phyloP scores from a whole-genome alignment of 2,888 invertebrate species.

The Sesia apiformis region DNA sequence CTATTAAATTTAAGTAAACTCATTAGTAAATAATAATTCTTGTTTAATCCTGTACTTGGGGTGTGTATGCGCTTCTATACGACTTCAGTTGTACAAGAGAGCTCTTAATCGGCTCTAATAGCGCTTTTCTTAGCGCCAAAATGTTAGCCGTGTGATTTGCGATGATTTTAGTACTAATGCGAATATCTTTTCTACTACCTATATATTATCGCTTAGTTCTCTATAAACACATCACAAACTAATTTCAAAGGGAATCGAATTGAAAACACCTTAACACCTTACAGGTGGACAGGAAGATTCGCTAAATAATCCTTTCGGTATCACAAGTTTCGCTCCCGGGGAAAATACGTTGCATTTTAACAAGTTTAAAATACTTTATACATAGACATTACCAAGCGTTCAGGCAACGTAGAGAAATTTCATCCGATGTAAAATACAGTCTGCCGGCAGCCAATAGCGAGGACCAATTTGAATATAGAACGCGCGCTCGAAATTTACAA shows the following conservation, averaged over 20 bases:
- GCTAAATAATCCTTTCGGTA: constrained; percentile 48
- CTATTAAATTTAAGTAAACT: no score
- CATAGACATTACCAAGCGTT: constrained; percentile 64
- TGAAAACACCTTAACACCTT: constrained; percentile 27
- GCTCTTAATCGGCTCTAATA: no score
- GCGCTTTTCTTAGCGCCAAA: no score
- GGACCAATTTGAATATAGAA: constrained; percentile 72
- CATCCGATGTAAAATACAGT: constrained; percentile 36
- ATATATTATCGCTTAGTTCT: neutral
- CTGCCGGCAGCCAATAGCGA: constrained; percentile 48
- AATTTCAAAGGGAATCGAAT: neutral
- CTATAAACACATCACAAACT: neutral
- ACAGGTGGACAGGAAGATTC: constrained; percentile 35
- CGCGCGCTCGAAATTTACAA: constrained; percentile 64
- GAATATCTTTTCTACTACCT: no score
- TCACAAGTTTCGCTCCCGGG: constrained; percentile 23
- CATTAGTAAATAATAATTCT: no score
- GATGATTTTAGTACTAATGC: no score
- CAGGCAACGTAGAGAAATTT: constrained; percentile 32
- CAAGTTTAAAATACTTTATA: constrained; percentile 72
- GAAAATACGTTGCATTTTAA: constrained; percentile 67
- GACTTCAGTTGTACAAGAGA: no score
- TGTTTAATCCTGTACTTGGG: no score
- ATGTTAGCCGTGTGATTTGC: no score
- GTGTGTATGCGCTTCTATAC: no score